Evolutionary conservation across 1,140 invertebrate genomes (phyloP).

Genomic region (Cydia strobilella): DNA sequence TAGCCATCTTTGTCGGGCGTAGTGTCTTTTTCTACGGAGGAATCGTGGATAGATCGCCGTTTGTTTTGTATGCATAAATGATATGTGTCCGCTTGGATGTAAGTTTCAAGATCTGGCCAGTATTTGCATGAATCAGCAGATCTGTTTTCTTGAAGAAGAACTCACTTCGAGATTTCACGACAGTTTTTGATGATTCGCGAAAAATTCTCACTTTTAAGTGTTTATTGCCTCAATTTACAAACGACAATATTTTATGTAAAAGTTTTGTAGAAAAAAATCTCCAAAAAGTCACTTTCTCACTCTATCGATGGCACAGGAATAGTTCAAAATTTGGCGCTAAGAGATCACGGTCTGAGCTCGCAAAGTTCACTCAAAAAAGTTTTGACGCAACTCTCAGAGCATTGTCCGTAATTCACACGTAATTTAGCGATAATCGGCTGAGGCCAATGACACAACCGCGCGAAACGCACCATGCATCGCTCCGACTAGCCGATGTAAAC

Average conservation of each 20-base stretch:
- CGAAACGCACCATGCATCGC: conserved; percentile 71
- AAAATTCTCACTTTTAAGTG: not conserved
- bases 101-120: conserved; percentile 36
- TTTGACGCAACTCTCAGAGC: conserved; percentile 56
- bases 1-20: conserved; percentile 75
- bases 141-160: not conserved
- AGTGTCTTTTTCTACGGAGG: conserved; percentile 71
- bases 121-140: conserved; percentile 10
- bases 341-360: conserved; percentile 46
- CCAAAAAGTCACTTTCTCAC: conserved; percentile 55
- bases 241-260: conserved; percentile 24
- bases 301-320: conserved; percentile 58
- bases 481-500: conserved; percentile 69
- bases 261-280: conserved; percentile 34
- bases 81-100: conserved; percentile 48
- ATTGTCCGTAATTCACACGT: conserved; percentile 71
- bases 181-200: not conserved
- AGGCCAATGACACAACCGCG: conserved; percentile 73
- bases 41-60: conserved; percentile 67
- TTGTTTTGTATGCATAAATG: conserved; percentile 75
- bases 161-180: not conserved
- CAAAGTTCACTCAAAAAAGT: conserved; percentile 62
- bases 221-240: conserved; percentile 9
- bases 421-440: conserved; percentile 63
- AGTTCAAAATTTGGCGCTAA: conserved; percentile 53